Base-by-base conservation (phyloP, 2,113 vertebrate genomes). In the Clupea harengus region DNA sequence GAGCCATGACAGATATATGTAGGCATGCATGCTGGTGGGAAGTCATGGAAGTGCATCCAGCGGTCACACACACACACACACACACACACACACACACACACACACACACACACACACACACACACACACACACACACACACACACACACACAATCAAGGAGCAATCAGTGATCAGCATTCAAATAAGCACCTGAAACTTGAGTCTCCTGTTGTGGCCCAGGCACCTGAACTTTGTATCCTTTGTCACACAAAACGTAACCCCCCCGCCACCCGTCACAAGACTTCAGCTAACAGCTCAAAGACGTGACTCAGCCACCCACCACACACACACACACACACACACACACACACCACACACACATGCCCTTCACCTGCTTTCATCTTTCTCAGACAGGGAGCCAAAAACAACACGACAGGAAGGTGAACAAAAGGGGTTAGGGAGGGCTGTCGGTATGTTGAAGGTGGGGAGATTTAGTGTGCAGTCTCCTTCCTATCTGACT, bases 361-460 rank as follows among this genome's bases (percentile, higher is more conserved):
- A 28, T 1, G 7, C 25, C n/a, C 4, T 84, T 85, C 13, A 32
- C 72, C 72, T 32, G 72, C 67, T 87, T 86, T 87, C 50, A 87
- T 86, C 84, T 89, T 28, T 60, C 72, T 80, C 80, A 86, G 85
- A 86, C 78, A 81, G 39, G 39, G 22, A 81, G 84, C 52, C 82
- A 82, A 45, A 87, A 87, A 85, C 82, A 86, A 86, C 84, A 87
- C 72, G 81, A 82, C 86, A 82, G 82, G 67, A 87, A 85, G 81
- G 81, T 15, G 84, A 84, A 86, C 82, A 87, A 89, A 89, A 85
- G 52, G 28, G 44, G 52, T 60, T 18, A 81, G 39, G 72, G 20
- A 25, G 72, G 28, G 28, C 25, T 5, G 72, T 32, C 72, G 72
- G 72, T 32, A 78, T 17, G 72, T 78, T 78, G 72, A 78, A 78